A percentile compares a stretch with the other conserved stretches of the same genome.
phyloP scores from a whole-genome alignment of 2,113 vertebrate genomes.

The Acrocephalus kingi region DNA sequence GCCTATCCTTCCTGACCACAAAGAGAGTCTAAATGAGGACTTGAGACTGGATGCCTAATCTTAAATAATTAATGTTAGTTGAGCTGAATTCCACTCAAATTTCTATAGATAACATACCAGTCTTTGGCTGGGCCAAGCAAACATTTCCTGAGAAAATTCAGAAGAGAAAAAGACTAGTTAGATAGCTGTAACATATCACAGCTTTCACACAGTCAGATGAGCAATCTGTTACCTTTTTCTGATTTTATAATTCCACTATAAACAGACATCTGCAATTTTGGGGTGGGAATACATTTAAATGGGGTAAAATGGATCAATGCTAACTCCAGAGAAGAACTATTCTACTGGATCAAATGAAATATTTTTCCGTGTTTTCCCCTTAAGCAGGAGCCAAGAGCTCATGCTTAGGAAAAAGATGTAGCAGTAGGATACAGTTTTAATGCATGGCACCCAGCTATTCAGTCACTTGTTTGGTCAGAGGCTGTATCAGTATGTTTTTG shows the following conservation, averaged over 20 bases:
- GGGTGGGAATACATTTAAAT: neutral
- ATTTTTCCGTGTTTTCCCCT: neutral
- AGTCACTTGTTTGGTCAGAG: neutral
- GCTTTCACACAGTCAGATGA: neutral
- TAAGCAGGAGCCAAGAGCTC: neutral
- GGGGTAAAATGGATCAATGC: neutral
- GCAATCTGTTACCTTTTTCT: neutral
- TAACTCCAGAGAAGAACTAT: neutral
- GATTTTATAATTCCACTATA: neutral
- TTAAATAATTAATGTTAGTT: neutral
- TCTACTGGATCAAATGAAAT: neutral
- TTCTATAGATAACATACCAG: neutral
- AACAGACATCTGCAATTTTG: neutral
- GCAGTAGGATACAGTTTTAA: neutral
- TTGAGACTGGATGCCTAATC: neutral
- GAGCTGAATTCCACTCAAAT: neutral
- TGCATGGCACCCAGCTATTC: neutral
- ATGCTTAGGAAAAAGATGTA: neutral
- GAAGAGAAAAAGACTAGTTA: neutral
- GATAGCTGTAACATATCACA: neutral
- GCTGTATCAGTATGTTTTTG: neutral
- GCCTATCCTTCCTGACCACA: neutral
- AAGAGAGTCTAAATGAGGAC: neutral
- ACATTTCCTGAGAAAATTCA: neutral
- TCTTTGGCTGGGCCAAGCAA: neutral